Evolutionary conservation across 2,113 vertebrate species (phyloP).

Genomic region (Eptesicus fuscus): DNA sequence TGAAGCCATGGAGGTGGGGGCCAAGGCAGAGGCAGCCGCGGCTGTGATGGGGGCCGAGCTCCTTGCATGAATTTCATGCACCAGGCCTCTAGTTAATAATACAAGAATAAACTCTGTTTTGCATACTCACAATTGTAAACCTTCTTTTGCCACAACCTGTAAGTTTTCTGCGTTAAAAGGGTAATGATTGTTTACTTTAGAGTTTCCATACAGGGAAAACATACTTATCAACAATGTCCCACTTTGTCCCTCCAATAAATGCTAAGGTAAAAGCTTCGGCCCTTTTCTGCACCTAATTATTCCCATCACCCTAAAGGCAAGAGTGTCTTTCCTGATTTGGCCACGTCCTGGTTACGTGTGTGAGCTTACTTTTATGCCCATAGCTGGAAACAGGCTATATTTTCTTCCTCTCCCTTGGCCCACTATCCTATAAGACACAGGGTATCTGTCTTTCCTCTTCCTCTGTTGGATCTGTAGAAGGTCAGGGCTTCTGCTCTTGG

Average conservation of each 20-base stretch:
- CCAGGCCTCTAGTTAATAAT: not conserved
- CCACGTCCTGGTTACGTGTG: not conserved
- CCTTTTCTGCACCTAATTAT: not conserved
- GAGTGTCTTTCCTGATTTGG: not conserved
- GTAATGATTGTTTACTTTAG: not conserved
- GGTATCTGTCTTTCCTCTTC: not conserved
- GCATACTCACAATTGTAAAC: not conserved
- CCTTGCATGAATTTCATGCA: too few relatives aligned
- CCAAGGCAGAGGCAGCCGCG: too few relatives aligned
- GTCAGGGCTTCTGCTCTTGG: not conserved
- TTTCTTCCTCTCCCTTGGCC: not conserved
- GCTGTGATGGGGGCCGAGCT: too few relatives aligned
- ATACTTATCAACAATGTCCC: accelerated
- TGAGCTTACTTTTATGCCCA: not conserved
- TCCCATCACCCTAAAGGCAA: not conserved
- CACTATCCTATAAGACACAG: not conserved
- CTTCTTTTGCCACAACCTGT: not conserved
- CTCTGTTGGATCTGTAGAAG: not conserved
- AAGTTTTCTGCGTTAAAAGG: not conserved
- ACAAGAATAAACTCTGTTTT: not conserved
- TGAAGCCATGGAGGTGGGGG: too few relatives aligned
- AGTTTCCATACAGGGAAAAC: not conserved
- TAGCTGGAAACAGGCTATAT: not conserved
- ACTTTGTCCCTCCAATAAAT: not conserved
- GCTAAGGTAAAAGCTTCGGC: not conserved